A percentile compares a stretch with the other conserved stretches of the same genome.
These are phyloP conservation scores for Sebastes iracundus DNA, from an alignment of 2,797 vertebrate species.

Conservation along the genomic window DNA sequence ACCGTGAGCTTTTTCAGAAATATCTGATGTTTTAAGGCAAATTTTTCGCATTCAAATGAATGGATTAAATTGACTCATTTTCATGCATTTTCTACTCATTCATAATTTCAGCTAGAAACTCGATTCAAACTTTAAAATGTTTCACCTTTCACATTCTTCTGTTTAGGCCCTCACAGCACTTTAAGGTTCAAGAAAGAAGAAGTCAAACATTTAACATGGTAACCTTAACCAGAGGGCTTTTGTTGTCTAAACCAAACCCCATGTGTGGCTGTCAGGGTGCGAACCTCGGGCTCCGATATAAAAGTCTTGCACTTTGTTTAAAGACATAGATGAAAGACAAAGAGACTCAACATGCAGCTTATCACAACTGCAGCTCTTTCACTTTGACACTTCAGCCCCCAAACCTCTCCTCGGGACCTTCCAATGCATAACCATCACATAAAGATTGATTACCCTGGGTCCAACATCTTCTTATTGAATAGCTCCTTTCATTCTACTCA, in stretches of 20 bases:
- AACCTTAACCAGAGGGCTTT: not conserved
- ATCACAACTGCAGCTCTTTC: not conserved
- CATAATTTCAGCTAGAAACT: not conserved
- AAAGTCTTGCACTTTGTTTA: not conserved
- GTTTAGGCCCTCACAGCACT: not conserved
- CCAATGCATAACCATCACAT: not conserved
- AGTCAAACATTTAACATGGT: not conserved
- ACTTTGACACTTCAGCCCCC: not conserved
- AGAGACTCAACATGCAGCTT: not conserved
- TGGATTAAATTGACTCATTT: not conserved
- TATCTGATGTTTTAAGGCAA: not conserved
- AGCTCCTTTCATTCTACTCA: not conserved
- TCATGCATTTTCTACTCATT: not conserved
- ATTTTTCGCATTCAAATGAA: not conserved
- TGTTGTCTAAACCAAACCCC: not conserved
- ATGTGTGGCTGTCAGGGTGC: not conserved
- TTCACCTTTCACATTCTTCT: not conserved
- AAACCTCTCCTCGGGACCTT: not conserved
- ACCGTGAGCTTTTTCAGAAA: too few relatives aligned
- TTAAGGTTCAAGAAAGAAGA: not conserved
- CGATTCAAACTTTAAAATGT: not conserved
- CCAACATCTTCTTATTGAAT: not conserved
- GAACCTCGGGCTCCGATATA: not conserved
- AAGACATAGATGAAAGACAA: not conserved
- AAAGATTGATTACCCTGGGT: not conserved